These are phyloP conservation scores for Rhadina sibilatrix DNA, from an alignment of 2,113 vertebrate genomes.

Conservation along the genomic window DNA sequence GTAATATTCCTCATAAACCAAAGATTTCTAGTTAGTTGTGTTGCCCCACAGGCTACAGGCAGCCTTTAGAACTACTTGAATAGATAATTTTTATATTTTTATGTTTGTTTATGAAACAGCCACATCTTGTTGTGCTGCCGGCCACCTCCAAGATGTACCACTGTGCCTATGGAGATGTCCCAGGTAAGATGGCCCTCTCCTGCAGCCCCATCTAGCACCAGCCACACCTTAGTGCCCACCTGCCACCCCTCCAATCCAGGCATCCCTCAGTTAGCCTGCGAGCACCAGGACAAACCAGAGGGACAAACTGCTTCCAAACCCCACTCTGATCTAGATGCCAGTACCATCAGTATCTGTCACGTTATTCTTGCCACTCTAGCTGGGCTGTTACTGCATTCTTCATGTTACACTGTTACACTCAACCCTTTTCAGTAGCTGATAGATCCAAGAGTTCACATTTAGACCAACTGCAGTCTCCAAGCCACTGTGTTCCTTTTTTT, in stretches of 20 bases:
- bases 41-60: background rate
- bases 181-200: background rate
- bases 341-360: background rate
- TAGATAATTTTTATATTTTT: background rate
- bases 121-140: background rate
- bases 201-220: background rate
- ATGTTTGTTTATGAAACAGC: background rate
- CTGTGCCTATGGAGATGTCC: background rate
- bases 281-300: background rate
- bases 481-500: background rate
- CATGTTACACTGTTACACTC: background rate
- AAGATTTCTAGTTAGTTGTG: background rate
- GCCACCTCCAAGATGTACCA: background rate
- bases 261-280: background rate
- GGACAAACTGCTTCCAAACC: background rate
- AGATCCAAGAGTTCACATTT: background rate
- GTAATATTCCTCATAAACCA: background rate
- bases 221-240: background rate
- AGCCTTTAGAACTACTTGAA: background rate
- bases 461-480: background rate
- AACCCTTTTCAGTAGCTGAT: background rate
- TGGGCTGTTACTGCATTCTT: background rate
- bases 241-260: background rate
- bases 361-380: background rate
- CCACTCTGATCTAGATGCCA: background rate